These are phyloP conservation scores for Mimas tiliae DNA, from an alignment of 2,888 invertebrate species.

Conservation along the genomic window DNA sequence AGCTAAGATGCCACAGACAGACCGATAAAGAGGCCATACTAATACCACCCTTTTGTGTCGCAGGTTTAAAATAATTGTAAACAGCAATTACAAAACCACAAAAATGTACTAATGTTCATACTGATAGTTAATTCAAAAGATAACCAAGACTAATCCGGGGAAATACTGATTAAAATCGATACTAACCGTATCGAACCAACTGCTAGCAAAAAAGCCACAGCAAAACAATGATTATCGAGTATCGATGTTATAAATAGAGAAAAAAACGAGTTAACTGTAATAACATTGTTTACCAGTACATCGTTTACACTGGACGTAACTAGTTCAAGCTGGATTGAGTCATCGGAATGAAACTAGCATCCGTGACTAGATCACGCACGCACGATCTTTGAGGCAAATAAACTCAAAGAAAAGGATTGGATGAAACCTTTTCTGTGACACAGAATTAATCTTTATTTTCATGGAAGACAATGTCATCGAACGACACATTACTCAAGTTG, in stretches of 20 bases:
- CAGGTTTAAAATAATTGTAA: background rate
- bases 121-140: background rate
- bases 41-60: no score
- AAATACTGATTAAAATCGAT: background rate
- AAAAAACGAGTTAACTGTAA: constrained; percentile 4
- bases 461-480: background rate
- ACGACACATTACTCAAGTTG: background rate
- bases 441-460: no score
- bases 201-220: background rate
- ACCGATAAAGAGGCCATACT: no score
- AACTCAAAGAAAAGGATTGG: background rate
- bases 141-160: background rate
- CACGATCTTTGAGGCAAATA: background rate
- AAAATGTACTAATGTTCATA: background rate
- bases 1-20: no score
- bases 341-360: constrained; percentile 7
- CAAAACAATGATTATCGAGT: background rate
- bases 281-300: constrained; percentile 16
- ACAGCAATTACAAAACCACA: background rate
- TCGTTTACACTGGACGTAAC: background rate
- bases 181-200: background rate
- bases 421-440: background rate
- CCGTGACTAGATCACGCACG: constrained; percentile 17
- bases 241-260: constrained; percentile 11
- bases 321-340: background rate